phyloP scores from a whole-genome alignment of 2,797 vertebrate genomes.

The Poliocrania exsul region DNA sequence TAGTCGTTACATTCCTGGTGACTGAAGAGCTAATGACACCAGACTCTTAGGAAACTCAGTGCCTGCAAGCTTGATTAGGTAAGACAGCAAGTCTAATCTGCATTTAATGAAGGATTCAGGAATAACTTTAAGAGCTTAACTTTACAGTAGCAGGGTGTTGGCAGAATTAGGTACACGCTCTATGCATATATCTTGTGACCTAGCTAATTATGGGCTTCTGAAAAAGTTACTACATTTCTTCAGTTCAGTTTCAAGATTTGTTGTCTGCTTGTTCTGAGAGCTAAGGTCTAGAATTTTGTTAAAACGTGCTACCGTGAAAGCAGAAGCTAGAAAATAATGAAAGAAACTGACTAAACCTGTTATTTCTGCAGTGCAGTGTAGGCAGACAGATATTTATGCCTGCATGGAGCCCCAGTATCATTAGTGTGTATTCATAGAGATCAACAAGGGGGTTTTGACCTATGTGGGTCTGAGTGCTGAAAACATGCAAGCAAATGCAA shows the following conservation, averaged over 20 bases:
- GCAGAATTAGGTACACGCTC: neutral
- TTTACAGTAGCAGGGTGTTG: neutral
- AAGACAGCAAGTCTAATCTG: slow-evolving; percentile 41
- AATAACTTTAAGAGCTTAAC: neutral
- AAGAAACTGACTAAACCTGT: neutral
- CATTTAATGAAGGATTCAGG: slow-evolving; percentile 43
- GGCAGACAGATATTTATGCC: neutral
- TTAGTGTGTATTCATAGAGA: neutral
- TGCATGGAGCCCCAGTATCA: neutral
- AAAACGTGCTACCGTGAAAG: neutral
- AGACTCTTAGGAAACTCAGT: slow-evolving; percentile 1
- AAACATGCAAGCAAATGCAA: neutral
- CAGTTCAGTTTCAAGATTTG: neutral
- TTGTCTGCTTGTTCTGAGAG: neutral
- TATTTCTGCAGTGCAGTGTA: neutral
- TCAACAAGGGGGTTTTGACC: neutral
- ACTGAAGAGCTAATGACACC: neutral
- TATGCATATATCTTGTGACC: neutral
- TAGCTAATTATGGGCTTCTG: neutral
- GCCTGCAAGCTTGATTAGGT: slow-evolving; percentile 26
- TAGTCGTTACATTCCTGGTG: neutral
- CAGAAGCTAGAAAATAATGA: neutral
- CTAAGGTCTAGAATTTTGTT: neutral
- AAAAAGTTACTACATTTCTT: neutral
- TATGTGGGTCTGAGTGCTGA: neutral